phyloP scores from a whole-genome alignment of 1,140 invertebrate genomes.

The Drosophila ohnishii region DNA sequence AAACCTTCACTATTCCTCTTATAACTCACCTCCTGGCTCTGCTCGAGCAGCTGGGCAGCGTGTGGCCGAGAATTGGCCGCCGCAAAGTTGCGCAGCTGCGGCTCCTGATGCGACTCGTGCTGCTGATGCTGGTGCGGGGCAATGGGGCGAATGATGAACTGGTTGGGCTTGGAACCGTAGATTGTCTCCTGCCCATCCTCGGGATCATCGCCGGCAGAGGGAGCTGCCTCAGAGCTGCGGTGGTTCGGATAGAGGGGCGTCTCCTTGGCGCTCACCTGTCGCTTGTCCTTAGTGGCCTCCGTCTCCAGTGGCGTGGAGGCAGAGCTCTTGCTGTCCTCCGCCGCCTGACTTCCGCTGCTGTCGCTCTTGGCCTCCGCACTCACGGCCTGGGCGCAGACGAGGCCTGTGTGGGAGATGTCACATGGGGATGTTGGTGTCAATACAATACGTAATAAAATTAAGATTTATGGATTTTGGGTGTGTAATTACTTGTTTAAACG shows the following conservation, averaged over 20 bases:
- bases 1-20: not conserved
- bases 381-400: constrained; percentile 43
- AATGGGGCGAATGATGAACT: constrained; percentile 79
- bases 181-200: constrained; percentile 79
- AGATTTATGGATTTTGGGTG: not conserved
- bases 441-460: not conserved
- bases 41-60: constrained; percentile 72
- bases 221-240: constrained; percentile 43
- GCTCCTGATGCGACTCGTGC: constrained; percentile 74
- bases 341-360: constrained; percentile 15
- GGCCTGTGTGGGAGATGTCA: constrained; percentile 36
- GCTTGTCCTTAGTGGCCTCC: constrained; percentile 74
- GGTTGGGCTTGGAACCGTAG: constrained; percentile 76
- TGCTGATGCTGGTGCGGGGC: constrained; percentile 74
- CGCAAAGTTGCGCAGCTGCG: constrained; percentile 75
- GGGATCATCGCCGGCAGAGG: constrained; percentile 60
- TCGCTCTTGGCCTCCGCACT: constrained; percentile 51
- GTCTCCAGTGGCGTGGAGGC: constrained; percentile 47
- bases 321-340: constrained; percentile 34
- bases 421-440: constrained; percentile 16
- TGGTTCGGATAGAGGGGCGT: constrained; percentile 76
- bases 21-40: constrained; percentile 78
- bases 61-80: constrained; percentile 71
- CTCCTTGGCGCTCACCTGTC: constrained; percentile 75
- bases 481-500: not conserved